Evolutionary conservation across 1,140 invertebrate species (phyloP), one percentile per base, ranked within the genome.

Genomic region (Calliphora vicina): DNA sequence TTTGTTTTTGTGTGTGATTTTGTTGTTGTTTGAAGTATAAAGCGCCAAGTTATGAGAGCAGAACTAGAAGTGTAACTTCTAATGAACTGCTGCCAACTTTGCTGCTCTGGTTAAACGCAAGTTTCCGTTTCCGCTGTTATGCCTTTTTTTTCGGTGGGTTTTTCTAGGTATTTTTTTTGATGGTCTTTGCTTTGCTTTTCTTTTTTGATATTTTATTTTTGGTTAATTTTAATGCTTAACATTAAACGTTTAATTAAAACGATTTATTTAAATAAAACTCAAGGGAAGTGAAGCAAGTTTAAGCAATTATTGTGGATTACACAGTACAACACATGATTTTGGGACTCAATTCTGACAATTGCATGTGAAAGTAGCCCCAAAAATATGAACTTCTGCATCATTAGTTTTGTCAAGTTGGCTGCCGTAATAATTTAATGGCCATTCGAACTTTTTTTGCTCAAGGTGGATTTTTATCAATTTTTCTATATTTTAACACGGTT

Each of bases 111-210:
- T 76, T 76, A 76, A 42, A 76, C 73, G 29, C 73, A 76, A n/a
- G 27, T 76, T 42, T 76, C 72, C 72, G 72, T 73, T 73, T 73
- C 73, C 73, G 73, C 35, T 76, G 27, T 20, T n/a, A 20, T 76
- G 27, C 27, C 27, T 73, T n/a, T 35, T 17, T 35, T n/a, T 15
- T 29, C 6, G 17, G 8, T 35, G 72, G 27, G 9, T 71, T 71
- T 72, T 17, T 15, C 15, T 57, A 57, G 2, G 17, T 1, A 23
- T 12, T 72, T 25, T n/a, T n/a, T n/a, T n/a, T n/a, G n/a, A n/a
- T 0, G 0, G 67, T 72, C 6, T 12, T 12, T 72, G 67, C 12
- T 25, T 72, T 25, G 67, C 9, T 25, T 27, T 72, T 27, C 50
- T 57, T 57, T 57, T 57, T n/a, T 57, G 5, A 8, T 35, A 10